These are phyloP conservation scores for Neosilurus mollespiculum DNA, from an alignment of 2,797 vertebrate species.

Conservation along the genomic window DNA sequence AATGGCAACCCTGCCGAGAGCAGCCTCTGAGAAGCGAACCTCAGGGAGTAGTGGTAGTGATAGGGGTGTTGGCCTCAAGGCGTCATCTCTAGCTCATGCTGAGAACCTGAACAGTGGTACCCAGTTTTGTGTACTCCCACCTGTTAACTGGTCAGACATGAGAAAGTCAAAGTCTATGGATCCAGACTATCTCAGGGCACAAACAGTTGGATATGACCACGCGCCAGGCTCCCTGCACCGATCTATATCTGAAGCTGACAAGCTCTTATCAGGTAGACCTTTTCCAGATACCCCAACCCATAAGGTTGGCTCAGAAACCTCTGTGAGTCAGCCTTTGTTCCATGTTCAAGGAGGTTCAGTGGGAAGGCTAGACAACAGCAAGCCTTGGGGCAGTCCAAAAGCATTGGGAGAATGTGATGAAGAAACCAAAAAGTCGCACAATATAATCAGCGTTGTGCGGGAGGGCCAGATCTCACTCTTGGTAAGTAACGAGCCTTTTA, in stretches of 20 bases:
- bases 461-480: slow-evolving; percentile 92
- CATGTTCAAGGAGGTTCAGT: slow-evolving; percentile 68
- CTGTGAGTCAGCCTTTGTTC: slow-evolving; percentile 76
- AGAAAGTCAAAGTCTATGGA: slow-evolving; percentile 83
- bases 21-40: slow-evolving; percentile 79
- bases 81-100: slow-evolving; percentile 65
- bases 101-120: slow-evolving; percentile 73
- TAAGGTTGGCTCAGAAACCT: slow-evolving; percentile 68
- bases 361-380: slow-evolving; percentile 70
- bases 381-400: slow-evolving; percentile 71
- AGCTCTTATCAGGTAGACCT: slow-evolving; percentile 78
- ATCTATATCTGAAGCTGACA: slow-evolving; percentile 77
- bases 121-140: slow-evolving; percentile 87
- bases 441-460: slow-evolving; percentile 93
- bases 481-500: slow-evolving; percentile 65
- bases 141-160: slow-evolving; percentile 86
- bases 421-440: slow-evolving; percentile 87
- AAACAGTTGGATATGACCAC: slow-evolving; percentile 71
- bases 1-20: slow-evolving; percentile 82
- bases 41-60: slow-evolving; percentile 71
- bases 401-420: slow-evolving; percentile 71
- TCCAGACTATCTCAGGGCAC: slow-evolving; percentile 78
- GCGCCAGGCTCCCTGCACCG: slow-evolving; percentile 70
- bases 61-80: slow-evolving; percentile 75
- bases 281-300: slow-evolving; percentile 76